Evolutionary conservation across 2,888 invertebrate species (phyloP), one percentile per base, ranked within the genome.

Genomic region (Watsonalla cultraria): DNA sequence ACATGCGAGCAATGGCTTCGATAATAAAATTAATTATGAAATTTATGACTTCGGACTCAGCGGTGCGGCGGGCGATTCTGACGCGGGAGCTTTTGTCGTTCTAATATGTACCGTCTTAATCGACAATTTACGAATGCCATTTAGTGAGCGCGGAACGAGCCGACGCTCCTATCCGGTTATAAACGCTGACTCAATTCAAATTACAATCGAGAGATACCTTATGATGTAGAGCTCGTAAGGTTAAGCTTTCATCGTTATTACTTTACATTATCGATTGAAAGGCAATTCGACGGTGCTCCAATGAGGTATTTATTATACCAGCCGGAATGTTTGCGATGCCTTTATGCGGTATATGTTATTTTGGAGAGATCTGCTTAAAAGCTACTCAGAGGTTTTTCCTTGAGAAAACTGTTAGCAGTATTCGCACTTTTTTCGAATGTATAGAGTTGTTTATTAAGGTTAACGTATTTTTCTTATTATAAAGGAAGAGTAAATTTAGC

Each of bases 1-100:
- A 86, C 82, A 74, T 76, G 76, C 80, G 77, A 84, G 81, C 80
- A 81, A 80, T 79, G 77, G 77, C 71, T 73, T 71, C 75, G 80
- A 81, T 82, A 80, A 82, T 87, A 85, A 87, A 86, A 86, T 86
- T 86, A 86, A 85, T 87, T 86, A 82, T 84, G 70, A 75, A 81
- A 86, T 86, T 86, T 84, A 87, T 84, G 70, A 77, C 79, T 68
- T 59, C 68, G 59, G 64, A 58, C 65, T 62, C 66, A 69, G 70
- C 62, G 60, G 60, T 58, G 69, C 65, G 65, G 73, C 75, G 73
- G 74, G 65, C 66, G 64, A 72, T 70, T 74, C 72, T 74, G 74
- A 70, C 69, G 68, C 66, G 66, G 64, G 58, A 56, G 65, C 74
- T 72, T 84, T 84, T 84, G 84, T 82, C 78, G 75, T 74, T 72